Evolutionary conservation across 2,113 vertebrate species (phyloP), one percentile per base, ranked within the genome.

Genomic region (Theristicus caerulescens): DNA sequence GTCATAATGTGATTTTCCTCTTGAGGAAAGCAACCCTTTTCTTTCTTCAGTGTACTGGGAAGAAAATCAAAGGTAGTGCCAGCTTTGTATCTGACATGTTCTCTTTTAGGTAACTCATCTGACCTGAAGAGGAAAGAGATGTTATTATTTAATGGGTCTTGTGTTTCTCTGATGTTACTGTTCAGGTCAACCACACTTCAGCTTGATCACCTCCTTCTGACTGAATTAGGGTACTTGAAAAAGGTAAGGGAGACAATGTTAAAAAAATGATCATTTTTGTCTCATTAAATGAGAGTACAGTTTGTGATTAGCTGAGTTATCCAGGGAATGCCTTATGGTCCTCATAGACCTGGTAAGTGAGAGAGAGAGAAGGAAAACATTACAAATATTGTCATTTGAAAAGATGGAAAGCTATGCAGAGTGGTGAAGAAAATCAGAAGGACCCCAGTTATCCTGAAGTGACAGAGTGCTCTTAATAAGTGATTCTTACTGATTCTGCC

Each of bases 31-130:
- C 64, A 94, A 79, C 7, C 1, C 6, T 95, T 84, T 94, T 79
- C 13, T 79, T 85, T 85, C 66, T 70, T 73, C 81, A 11, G 72
- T 86, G 77, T 94, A 76, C 61, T 80, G 40, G 36, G 65, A 82
- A 91, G 82, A 91, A 96, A 91, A 76, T 87, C 64, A 95, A 95
- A 95, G 40, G 44, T 70, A 86, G 52, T 83, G 64, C 29, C 67
- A 94, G 76, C 44, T 90, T 91, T 86, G n/a, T 81, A 46, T 76
- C 32, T 89, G 81, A 87, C 44, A 42, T 51, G 57, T 62, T 85
- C 69, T 90, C 44, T 89, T 95, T 69, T 17, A 65, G n/a, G 36
- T 86, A 79, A 89, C 46, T 89, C 25, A 65, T 79, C 40, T 79
- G 83, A 90, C 79, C 81, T 76, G 66, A 83, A 95, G 73, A 93